phyloP scores from a whole-genome alignment of 2,797 vertebrate species.

The Gallinago stenura region DNA sequence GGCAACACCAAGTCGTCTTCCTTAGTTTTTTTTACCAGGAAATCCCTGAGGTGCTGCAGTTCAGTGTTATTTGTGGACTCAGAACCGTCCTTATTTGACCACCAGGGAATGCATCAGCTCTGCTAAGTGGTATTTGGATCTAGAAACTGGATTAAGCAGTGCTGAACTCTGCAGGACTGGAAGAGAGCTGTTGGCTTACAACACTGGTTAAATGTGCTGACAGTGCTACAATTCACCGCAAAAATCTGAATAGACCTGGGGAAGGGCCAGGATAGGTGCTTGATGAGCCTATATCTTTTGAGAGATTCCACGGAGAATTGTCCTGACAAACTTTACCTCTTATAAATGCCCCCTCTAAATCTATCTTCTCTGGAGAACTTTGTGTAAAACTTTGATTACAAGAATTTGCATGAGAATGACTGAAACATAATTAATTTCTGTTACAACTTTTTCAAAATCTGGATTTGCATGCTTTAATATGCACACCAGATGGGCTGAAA shows the following conservation, averaged over 20 bases:
- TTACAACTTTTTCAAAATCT: neutral
- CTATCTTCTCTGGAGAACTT: neutral
- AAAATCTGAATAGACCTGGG: neutral
- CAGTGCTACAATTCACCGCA: neutral
- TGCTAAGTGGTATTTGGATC: neutral
- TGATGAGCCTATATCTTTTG: neutral
- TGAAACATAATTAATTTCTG: neutral
- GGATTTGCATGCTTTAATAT: neutral
- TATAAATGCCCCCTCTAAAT: neutral
- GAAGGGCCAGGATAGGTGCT: neutral
- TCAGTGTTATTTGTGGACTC: neutral
- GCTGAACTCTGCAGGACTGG: neutral
- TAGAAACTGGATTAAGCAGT: neutral
- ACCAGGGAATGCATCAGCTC: neutral
- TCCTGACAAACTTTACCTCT: neutral
- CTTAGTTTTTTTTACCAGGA: neutral
- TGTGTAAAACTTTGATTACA: neutral
- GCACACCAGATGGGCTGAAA: neutral
- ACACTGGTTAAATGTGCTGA: neutral
- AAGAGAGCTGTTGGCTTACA: neutral
- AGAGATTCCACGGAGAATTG: neutral
- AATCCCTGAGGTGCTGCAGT: neutral
- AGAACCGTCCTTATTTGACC: neutral
- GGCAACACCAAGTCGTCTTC: rapidly evolving
- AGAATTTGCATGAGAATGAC: neutral